phyloP scores from a whole-genome alignment of 1,140 invertebrate species.

The Pristionchus pacificus region DNA sequence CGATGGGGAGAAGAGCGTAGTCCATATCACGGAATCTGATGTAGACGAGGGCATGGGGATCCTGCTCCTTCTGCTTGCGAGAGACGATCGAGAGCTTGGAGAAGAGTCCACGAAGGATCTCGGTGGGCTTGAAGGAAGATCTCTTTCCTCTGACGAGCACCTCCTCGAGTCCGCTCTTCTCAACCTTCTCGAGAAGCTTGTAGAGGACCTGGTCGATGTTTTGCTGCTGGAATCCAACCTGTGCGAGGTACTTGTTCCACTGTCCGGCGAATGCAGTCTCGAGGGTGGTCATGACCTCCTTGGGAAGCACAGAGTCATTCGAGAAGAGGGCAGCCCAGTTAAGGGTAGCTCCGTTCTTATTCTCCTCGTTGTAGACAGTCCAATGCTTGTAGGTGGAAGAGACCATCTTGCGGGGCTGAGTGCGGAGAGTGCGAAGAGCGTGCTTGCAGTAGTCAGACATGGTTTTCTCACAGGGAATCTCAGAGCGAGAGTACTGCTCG shows the following conservation, averaged over 20 bases:
- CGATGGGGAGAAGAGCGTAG: constrained; percentile 35
- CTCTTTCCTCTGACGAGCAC: constrained; percentile 36
- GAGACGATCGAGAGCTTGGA: constrained; percentile 34
- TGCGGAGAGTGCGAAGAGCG: no score
- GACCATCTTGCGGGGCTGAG: constrained; percentile 25
- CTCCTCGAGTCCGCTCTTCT: constrained; percentile 26
- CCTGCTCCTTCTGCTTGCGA: constrained; percentile 21
- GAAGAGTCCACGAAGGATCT: constrained; percentile 32
- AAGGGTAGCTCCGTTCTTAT: constrained; percentile 18
- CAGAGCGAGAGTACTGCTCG: no score
- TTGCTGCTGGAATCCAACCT: constrained; percentile 37
- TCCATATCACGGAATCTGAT: constrained; percentile 35
- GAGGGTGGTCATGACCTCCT: constrained; percentile 32
- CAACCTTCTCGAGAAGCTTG: constrained; percentile 26
- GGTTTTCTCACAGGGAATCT: no score
- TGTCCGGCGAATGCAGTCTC: constrained; percentile 41
- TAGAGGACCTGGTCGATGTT: constrained; percentile 38
- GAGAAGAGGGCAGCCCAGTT: constrained; percentile 46
- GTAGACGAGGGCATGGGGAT: constrained; percentile 39
- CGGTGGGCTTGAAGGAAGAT: constrained; percentile 11
- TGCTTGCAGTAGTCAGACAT: no score
- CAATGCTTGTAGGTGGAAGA: constrained; percentile 33
- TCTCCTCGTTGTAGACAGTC: constrained; percentile 18
- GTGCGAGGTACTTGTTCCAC: constrained; percentile 37
- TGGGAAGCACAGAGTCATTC: constrained; percentile 29